Base-by-base conservation (phyloP, 2,113 vertebrate genomes). In the Zeus faber region DNA sequence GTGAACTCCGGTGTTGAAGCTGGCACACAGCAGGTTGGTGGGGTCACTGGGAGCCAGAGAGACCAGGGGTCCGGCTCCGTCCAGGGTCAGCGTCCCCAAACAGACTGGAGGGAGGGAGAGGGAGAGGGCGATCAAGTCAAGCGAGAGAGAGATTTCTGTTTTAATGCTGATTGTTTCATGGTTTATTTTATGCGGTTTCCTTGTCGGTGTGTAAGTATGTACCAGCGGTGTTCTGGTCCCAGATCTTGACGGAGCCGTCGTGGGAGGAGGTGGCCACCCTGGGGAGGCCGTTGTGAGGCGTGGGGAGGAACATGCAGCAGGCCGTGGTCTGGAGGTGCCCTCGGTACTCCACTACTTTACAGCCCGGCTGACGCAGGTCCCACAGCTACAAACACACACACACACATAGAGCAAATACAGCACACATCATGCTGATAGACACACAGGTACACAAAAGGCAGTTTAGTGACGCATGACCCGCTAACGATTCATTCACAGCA, bases 221-320 rank as follows among this genome's bases (percentile, higher is more conserved):
- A 97, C 96, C 95, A 91, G 90, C 93, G 21, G 91, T 91, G 63
- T 92, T 91, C 62, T 81, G 90, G 69, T 94, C 89, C 95, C 96
- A 98, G 61, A 98, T 65, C 80, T 93, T 97, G 74, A 98, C 82
- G 0, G 91, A 95, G 85, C 89, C 65, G 82, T 99, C 95, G 0
- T 88, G 89, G 0, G 95, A 95, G 22, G 94, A 91, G 0, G 95
- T 96, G 62, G 91, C 95, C n/a, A 99, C 57, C 23, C 74, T 54
- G 48, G 91, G 79, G 17, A 72, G 0, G 1, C 57, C 77, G 0
- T 71, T 48, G 1, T 75, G 45, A 33, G 65, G 23, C 31, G 43
- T 22, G 0, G 95, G 93, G 21, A 98, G 87, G 72, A 99, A 98
- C 46, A 94, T 69, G 14, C 93, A 94, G 0, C 92, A 92, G 5